These are phyloP conservation scores for Agrochola macilenta DNA, from an alignment of 2,888 invertebrate genomes.

Conservation along the genomic window DNA sequence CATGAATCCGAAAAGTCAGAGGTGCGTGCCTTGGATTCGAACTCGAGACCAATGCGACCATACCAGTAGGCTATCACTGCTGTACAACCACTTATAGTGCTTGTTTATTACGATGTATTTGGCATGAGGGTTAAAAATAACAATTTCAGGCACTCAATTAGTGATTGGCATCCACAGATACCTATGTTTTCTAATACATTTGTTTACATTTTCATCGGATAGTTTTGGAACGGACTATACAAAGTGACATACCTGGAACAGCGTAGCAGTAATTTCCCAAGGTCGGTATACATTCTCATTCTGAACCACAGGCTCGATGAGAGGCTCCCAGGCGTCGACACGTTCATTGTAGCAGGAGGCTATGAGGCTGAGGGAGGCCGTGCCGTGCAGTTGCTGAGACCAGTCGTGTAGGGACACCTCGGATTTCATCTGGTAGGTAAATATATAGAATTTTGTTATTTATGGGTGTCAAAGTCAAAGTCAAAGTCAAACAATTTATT, in stretches of 20 bases:
- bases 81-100: background rate
- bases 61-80: no score
- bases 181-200: background rate
- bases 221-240: background rate
- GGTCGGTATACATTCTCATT: slow-evolving; percentile 92
- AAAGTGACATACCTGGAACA: slow-evolving; percentile 86
- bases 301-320: slow-evolving; percentile 94
- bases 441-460: background rate
- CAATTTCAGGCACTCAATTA: background rate
- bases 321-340: slow-evolving; percentile 95
- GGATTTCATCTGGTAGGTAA: slow-evolving; percentile 83
- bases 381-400: slow-evolving; percentile 91
- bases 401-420: slow-evolving; percentile 92
- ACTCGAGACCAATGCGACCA: no score
- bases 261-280: slow-evolving; percentile 93
- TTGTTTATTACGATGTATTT: background rate
- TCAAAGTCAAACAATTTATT: no score
- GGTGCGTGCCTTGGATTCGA: no score
- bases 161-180: background rate
- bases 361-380: slow-evolving; percentile 82
- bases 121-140: no score
- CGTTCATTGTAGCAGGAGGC: slow-evolving; percentile 92
- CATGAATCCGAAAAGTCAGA: no score
- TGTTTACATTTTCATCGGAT: background rate
- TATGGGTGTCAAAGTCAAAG: background rate